These are phyloP conservation scores for Cheirogaleus major DNA, from an alignment of 2,797 vertebrate genomes.

Conservation along the genomic window DNA sequence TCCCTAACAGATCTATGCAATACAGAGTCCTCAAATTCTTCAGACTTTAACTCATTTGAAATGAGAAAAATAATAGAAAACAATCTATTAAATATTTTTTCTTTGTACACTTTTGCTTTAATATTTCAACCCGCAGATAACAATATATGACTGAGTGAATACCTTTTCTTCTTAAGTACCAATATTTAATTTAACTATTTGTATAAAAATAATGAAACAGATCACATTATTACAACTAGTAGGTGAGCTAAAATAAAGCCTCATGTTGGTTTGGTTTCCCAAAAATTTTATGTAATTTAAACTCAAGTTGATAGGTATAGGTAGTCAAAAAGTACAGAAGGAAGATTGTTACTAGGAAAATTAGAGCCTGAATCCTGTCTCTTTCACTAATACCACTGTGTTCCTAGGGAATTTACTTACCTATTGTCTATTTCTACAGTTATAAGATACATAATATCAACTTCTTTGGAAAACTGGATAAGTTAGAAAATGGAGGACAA, in stretches of 20 bases:
- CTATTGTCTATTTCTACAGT: background rate
- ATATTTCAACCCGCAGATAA: background rate
- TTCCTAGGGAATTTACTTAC: background rate
- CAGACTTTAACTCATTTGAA: background rate
- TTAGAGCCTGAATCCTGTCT: background rate
- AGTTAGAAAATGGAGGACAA: background rate
- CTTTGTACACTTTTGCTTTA: background rate
- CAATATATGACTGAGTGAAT: background rate
- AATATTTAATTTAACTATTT: background rate
- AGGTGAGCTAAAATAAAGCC: background rate
- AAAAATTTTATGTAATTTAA: background rate
- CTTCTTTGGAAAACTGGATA: background rate
- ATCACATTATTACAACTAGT: background rate
- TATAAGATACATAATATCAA: background rate
- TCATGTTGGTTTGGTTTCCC: background rate
- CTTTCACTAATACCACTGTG: background rate
- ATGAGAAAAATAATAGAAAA: background rate
- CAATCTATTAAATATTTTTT: background rate
- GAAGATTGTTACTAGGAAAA: background rate
- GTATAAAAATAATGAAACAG: background rate
- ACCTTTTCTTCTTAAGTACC: background rate
- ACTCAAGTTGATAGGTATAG: background rate
- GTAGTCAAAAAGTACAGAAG: background rate
- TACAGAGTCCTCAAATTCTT: background rate
- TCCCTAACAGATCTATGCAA: background rate